These are phyloP conservation scores for Pycnonotus jocosus DNA, from an alignment of 2,113 vertebrate species.

Conservation along the genomic window DNA sequence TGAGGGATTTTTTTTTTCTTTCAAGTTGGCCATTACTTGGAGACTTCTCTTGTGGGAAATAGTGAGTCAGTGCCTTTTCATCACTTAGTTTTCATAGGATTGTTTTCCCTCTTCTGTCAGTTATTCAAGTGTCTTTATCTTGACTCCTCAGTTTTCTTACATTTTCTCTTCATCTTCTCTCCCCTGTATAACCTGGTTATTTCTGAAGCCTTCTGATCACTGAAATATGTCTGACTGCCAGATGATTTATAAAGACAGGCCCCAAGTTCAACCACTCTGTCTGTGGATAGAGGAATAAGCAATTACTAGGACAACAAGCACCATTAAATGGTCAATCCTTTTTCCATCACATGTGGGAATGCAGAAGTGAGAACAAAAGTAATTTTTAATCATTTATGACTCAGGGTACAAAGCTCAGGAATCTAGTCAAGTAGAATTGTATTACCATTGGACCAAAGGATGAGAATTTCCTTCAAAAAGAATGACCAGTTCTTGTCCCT, in stretches of 20 bases:
- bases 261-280: neutral
- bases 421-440: neutral
- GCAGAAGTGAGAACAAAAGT: neutral
- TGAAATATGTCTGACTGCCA: neutral
- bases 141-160: neutral
- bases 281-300: neutral
- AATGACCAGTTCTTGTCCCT: neutral
- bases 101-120: neutral
- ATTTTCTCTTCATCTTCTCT: neutral
- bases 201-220: neutral
- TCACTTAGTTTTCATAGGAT: neutral
- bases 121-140: neutral
- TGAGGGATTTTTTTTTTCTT: neutral
- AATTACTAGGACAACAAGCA: neutral
- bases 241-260: neutral
- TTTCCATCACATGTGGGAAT: neutral
- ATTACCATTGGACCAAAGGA: neutral
- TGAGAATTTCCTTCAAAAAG: neutral
- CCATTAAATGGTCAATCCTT: neutral
- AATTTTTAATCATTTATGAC: neutral
- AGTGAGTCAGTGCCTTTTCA: neutral
- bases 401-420: neutral
- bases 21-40: neutral
- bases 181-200: neutral
- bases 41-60: neutral